These are phyloP conservation scores for Oryctolagus cuniculus DNA, from an alignment of 2,113 vertebrate genomes.

Conservation along the genomic window mOryCun1.1 NC_091432.1:136166001-136166500, in stretches of 20 bases:
- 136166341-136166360: neutral
- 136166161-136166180: constrained; percentile 14
- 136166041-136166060: constrained; percentile 52
- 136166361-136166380: neutral
- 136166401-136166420: neutral
- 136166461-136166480: too few relatives aligned
- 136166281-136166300: accelerated
- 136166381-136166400: neutral
- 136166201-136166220: constrained; percentile 41
- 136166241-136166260: neutral
- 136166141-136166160: constrained; percentile 54
- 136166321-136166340: neutral
- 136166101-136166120: constrained; percentile 58
- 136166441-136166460: too few relatives aligned
- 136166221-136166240: neutral
- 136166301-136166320: neutral
- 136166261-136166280: neutral
- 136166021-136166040: neutral
- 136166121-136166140: constrained; percentile 44
- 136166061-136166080: constrained; percentile 2
- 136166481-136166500: too few relatives aligned
- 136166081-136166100: constrained; percentile 50
- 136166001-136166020: neutral
- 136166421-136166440: too few relatives aligned
- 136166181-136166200: neutral